phyloP scores from a whole-genome alignment of 2,888 invertebrate genomes.

The Hofmannophila pseudospretella region DNA sequence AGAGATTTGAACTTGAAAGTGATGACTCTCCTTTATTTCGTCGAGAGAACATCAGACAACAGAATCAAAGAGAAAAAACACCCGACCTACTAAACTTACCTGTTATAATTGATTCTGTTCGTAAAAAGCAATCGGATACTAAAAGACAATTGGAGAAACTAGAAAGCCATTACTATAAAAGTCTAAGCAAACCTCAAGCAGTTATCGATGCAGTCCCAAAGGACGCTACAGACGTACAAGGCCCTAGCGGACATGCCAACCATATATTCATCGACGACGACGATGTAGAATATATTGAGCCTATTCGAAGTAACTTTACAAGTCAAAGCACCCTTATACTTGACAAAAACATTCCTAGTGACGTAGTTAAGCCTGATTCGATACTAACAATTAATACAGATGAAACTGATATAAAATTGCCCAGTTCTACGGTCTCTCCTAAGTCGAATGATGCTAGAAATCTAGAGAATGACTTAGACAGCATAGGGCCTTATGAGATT shows the following conservation, averaged over 20 bases:
- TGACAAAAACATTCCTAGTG: conserved; percentile 51
- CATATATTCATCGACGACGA: conserved; percentile 57
- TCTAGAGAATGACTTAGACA: conserved; percentile 54
- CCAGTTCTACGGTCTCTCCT: conserved; percentile 66
- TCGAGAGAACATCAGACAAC: conserved; percentile 42
- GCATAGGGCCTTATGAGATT: conserved; percentile 67
- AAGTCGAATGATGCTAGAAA: conserved; percentile 43
- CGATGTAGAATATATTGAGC: conserved; percentile 72
- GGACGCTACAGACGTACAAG: conserved; percentile 64
- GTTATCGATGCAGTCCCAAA: conserved; percentile 68
- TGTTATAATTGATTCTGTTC: conserved; percentile 65
- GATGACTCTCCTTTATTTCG: conserved; percentile 70
- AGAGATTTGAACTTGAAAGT: conserved; percentile 69
- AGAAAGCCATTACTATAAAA: conserved; percentile 69
- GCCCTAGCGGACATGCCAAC: conserved; percentile 61
- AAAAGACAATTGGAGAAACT: conserved; percentile 68
- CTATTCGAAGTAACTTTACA: conserved; percentile 68
- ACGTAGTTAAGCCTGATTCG: conserved; percentile 49
- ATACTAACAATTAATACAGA: conserved; percentile 64
- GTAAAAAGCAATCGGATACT: conserved; percentile 65
- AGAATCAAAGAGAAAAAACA: conserved; percentile 45
- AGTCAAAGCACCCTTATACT: conserved; percentile 70
- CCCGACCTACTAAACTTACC: conserved; percentile 69
- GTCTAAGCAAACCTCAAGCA: conserved; percentile 52
- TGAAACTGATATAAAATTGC: conserved; percentile 65